Conservation (phyloP, 2,113 vertebrate species). For the Ictalurus punctatus region DNA sequence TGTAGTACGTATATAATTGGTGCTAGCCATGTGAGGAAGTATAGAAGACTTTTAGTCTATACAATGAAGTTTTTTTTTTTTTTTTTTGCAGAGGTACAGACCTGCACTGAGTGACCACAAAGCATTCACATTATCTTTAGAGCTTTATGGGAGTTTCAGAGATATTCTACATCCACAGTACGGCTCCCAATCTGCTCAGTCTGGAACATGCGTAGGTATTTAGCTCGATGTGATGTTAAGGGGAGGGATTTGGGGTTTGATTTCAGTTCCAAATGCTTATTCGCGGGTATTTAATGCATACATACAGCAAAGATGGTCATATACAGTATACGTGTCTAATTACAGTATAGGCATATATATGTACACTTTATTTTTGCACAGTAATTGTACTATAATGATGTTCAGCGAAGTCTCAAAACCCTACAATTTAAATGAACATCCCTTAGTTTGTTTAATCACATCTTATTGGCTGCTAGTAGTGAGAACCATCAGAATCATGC, state of each 20-base stretch:
- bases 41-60: background rate
- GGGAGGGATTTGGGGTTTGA: background rate
- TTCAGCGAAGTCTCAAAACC: background rate
- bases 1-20: background rate
- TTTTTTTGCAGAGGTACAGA: background rate
- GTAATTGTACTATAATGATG: background rate
- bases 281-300: background rate
- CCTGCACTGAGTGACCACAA: background rate
- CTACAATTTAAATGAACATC: background rate
- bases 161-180: background rate
- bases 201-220: background rate
- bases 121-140: background rate
- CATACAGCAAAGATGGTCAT: background rate
- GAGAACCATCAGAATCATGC: background rate
- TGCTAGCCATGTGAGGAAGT: background rate
- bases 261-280: background rate
- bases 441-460: background rate
- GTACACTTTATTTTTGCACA: no score
- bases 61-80: background rate
- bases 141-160: background rate
- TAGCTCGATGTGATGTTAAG: no score
- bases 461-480: background rate
- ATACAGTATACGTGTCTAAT: background rate
- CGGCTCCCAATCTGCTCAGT: background rate
- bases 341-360: no score